A percentile compares a stretch with the other conserved stretches of the same genome.
These are phyloP conservation scores for Petrophora chlorosata DNA, from an alignment of 2,888 invertebrate species.

Conservation along the genomic window DNA sequence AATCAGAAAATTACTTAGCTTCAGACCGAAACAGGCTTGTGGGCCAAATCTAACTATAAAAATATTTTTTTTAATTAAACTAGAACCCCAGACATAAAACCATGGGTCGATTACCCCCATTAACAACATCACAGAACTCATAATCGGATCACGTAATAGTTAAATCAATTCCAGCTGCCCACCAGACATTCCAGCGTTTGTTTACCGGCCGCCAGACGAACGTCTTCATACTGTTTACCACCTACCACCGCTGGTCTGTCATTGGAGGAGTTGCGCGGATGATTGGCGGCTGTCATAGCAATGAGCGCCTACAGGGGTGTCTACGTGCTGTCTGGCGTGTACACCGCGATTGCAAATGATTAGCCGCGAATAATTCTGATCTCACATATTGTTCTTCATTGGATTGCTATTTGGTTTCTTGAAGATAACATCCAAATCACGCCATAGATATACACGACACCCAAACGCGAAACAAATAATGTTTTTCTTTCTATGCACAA, in stretches of 20 bases:
- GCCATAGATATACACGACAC: too few species aligned
- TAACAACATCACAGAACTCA: not conserved
- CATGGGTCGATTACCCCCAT: not conserved
- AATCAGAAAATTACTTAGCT: too few species aligned
- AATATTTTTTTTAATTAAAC: not conserved
- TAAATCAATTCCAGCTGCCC: slow-evolving; percentile 2
- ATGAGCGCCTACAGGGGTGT: not conserved
- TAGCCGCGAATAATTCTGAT: not conserved
- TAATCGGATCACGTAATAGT: not conserved
- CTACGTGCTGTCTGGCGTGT: slow-evolving; percentile 11
- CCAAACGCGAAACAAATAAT: too few species aligned
- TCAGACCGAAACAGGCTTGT: too few species aligned
- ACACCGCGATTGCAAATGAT: slow-evolving; percentile 6
- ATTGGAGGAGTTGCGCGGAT: not conserved
- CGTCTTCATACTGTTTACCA: slow-evolving; percentile 3
- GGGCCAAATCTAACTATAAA: too few species aligned
- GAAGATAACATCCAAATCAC: too few species aligned
- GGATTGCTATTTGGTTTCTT: not conserved
- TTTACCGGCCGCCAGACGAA: slow-evolving; percentile 3
- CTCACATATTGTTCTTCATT: not conserved
- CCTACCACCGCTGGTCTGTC: slow-evolving; percentile 1
- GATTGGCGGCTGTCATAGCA: slow-evolving; percentile 15
- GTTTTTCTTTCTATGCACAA: too few species aligned
- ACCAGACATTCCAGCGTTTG: slow-evolving; percentile 6
- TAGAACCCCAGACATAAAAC: too few species aligned